A percentile compares a stretch with the other conserved stretches of the same genome.
phyloP scores from a whole-genome alignment of 23 tunicate genomes.

The Styela clava region DNA sequence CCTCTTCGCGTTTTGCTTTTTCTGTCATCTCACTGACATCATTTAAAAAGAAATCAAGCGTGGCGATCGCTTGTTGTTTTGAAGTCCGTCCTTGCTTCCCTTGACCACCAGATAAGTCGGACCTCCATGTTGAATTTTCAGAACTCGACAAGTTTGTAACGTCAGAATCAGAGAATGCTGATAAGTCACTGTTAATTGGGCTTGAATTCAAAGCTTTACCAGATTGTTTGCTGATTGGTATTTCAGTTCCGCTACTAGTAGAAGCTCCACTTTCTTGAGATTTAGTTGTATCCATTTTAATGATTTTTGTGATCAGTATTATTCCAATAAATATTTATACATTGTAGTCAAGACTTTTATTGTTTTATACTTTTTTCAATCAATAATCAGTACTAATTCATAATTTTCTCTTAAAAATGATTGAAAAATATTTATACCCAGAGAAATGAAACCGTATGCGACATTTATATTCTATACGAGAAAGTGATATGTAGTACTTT shows the following conservation, averaged over 20 bases:
- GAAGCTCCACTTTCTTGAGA: neutral
- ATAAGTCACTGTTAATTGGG: neutral
- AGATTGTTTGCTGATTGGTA: neutral
- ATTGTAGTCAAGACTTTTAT: too few relatives aligned
- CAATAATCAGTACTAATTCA: too few relatives aligned
- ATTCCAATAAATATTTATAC: too few relatives aligned
- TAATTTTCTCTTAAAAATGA: too few relatives aligned
- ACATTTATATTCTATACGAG: too few relatives aligned
- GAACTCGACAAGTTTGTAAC: neutral
- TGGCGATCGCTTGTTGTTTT: slow-evolving; percentile 1
- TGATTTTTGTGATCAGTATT: neutral
- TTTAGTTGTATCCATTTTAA: neutral
- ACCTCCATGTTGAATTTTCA: neutral
- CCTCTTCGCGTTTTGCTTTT: slow-evolving; percentile 21
- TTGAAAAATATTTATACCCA: too few relatives aligned
- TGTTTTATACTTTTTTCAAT: too few relatives aligned
- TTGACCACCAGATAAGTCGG: slow-evolving; percentile 3
- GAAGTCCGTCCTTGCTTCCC: slow-evolving; percentile 18
- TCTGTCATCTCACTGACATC: slow-evolving; percentile 19
- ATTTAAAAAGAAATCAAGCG: slow-evolving; percentile 15
- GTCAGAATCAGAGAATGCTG: slow-evolving; percentile 18
- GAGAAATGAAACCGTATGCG: too few relatives aligned
- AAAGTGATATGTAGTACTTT: too few relatives aligned
- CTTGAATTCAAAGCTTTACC: neutral
- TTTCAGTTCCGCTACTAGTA: neutral